Base-by-base conservation (phyloP, 2,113 vertebrate species). In the Tetrax tetrax region DNA sequence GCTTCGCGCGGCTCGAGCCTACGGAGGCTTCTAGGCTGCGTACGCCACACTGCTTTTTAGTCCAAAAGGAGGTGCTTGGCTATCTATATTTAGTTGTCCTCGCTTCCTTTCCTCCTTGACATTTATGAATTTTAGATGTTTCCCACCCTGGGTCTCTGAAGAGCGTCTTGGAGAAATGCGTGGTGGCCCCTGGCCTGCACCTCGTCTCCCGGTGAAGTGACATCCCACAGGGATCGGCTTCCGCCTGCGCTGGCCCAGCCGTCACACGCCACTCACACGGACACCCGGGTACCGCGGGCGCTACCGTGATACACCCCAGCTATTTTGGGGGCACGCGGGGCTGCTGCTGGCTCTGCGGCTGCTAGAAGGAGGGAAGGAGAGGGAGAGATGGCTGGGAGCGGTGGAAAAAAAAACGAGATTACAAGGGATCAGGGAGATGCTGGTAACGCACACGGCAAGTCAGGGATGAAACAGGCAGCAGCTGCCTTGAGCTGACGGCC, bases 51-150 rank as follows among this genome's bases (percentile, higher is more conserved):
- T 14, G 83, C 50, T 41, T 80, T 51, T 65, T 65, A 66, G 64
- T 91, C 91, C 35, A 53, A 48, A 80, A 77, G 64, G 80, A 69
- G 43, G 47, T 31, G 72, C 81, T 84, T 74, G 60, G 87, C 4
- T 41, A 25, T 54, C 92, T 96, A 81, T 94, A 89, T 95, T 95
- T 96, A 95, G 89, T 50, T 70, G 69, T 84, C 51, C 64, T 93
- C 41, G 0, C 90, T 95, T 91, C 90, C 92, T 75, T 94, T 78
- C 81, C 87, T 84, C 87, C 81, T 78, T 96, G 96, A 78, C 95
- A 96, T 94, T 97, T 91, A 95, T 94, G 81, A 95, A 96, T 93
- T 95, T 96, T 89, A 89, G 81, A 97, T 94, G 74, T 4, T 28
- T 74, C 8, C 89, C 72, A 5, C 9, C 21, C 83, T 5, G 59